Base-by-base conservation (phyloP, 2,113 vertebrate genomes). In the Mesitornis unicolor region DNA sequence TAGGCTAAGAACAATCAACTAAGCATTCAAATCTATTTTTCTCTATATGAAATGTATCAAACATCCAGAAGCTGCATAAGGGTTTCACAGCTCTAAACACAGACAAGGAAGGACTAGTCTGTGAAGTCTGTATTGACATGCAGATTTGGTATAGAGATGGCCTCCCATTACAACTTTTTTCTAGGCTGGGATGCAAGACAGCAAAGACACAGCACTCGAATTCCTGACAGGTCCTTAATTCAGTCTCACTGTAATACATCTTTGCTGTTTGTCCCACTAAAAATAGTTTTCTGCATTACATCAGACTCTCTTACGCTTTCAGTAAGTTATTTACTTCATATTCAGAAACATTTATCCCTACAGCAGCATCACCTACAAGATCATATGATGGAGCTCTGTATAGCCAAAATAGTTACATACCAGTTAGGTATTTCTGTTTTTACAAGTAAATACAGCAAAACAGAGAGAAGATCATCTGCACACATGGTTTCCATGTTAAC, bases 361-460 rank as follows among this genome's bases (percentile, higher is more conserved):
- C 8, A 74, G 59, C 10, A 80, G n/a, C 25, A 57, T 28, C 79
- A 64, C 42, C 75, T 54, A 28, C 9, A 68, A 82, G 8, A 47
- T 9, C 1, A 26, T 31, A 75, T 5, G 3, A 45, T 20, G 9
- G 31, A 79, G 31, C 11, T 83, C 38, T 83, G 6, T n/a, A 25
- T 8, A 84, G 53, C 26, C 60, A 67, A 63, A 61, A 33, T 26
- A 43, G 21, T 73, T 29, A 74, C 98, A 96, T 98, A 99, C 99
- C 99, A 99, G 95, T 99, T 99, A 45, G 99, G 99, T 82, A 99
- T 99, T 95, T 99, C 99, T 6, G 99, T 99, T 98, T 99, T 99
- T 60, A 99, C 98, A 87, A 99, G 98, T 90, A 99, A 98, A 91
- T 99, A 99, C 40, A 99, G 98, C 95, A 99, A 97, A 84, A 99